Evolutionary conservation across 2,113 vertebrate species (phyloP).

Genomic region (Erpornis zantholeuca): DNA sequence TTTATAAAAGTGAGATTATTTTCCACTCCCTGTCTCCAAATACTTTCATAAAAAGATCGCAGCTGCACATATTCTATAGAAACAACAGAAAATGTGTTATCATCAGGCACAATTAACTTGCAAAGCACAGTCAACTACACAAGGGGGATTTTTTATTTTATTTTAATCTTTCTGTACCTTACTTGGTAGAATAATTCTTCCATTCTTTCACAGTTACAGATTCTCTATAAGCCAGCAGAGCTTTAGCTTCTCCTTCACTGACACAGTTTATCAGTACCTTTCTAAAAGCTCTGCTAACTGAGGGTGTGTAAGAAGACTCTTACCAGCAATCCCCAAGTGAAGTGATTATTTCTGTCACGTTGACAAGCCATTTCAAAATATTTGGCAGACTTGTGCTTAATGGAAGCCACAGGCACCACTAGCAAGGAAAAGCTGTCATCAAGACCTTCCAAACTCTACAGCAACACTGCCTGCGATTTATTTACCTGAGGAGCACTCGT

Average conservation of each 20-base stretch:
- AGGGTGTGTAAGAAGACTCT: neutral
- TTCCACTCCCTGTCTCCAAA: neutral
- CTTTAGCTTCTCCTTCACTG: neutral
- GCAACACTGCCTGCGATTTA: neutral
- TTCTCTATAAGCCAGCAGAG: neutral
- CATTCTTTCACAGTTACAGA: neutral
- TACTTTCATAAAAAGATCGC: neutral
- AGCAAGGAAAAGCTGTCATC: neutral
- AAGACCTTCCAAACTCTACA: neutral
- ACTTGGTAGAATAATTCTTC: neutral
- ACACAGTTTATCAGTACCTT: neutral
- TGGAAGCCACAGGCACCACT: neutral
- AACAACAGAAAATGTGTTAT: neutral
- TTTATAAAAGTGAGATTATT: neutral
- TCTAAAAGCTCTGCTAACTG: neutral
- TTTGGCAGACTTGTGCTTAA: neutral
- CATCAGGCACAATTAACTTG: neutral
- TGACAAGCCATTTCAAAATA: neutral
- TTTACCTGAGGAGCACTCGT: conserved; percentile 93
- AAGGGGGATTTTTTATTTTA: neutral
- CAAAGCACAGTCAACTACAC: neutral
- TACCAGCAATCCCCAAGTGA: neutral
- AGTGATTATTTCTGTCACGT: neutral
- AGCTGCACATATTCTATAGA: neutral
- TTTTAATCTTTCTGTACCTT: neutral